Base-by-base conservation (phyloP, 2,797 vertebrate species). In the Poeciliopsis paucimaculata region DNA sequence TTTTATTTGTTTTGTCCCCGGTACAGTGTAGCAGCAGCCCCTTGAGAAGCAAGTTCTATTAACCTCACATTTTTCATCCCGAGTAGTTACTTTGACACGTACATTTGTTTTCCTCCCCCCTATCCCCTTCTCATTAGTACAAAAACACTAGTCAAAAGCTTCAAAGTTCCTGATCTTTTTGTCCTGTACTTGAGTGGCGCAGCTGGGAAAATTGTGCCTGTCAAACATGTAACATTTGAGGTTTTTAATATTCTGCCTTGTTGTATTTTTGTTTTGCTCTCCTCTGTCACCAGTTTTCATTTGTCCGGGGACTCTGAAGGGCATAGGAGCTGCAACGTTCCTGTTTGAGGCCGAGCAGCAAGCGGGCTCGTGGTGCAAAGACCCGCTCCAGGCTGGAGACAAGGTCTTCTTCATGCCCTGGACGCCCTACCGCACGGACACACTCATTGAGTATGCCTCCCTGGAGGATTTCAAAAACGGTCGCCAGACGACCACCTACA, bases 321-420 rank as follows among this genome's bases (percentile, higher is more conserved):
- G 96, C 82, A 93, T 99, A 76, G 97, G 97, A 93, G 97, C 96
- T 41, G 96, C 98, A 73, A 97, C 97, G 45, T 98, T 97, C 93
- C 94, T 98, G 84, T 99, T 96, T 80, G 98, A 99, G 96, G 98
- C 98, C 2, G 98, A 99, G 87, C 98, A 99, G 94, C 99, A 99
- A 90, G 97, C 98, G 8, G 98, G 98, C 78, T 97, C 98, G 13
- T 99, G 98, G 98, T 99, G 98, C 95, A 98, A 98, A 95, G 98
- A 99, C 93, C 98, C 98, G 16, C 96, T 99, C 74, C 98, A 99
- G 93, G 98, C 98, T 39, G 98, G 97, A 77, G 98, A 99, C 95
- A 99, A 99, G 94, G 97, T 99, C 90, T 99, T 99, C 96, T 99
- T 98, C 94, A 99, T 99, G 98, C 98, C 98, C 13, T 99, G 98